Base-by-base conservation (phyloP, 53 echinoderm and acorn worm genomes). In the Apostichopus leukothele region DNA sequence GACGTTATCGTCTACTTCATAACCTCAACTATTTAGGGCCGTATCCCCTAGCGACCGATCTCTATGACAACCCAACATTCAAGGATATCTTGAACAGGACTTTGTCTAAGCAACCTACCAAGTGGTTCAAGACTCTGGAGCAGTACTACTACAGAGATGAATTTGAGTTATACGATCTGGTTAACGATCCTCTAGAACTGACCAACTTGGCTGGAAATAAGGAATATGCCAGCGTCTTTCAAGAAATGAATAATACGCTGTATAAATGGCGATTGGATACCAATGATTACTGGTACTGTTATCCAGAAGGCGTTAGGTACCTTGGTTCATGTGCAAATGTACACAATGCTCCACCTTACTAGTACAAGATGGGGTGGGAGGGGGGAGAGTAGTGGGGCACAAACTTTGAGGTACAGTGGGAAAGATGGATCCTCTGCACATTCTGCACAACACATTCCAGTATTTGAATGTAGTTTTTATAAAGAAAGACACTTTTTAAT, bases 121-220 rank as follows among this genome's bases (percentile, higher is more conserved):
- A 94, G 75, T 97, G 98, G 98, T 94, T 93, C 84, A 97, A 97
- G 90, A 93, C 96, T 4, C 83, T 97, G 16, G 93, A 97, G 7
- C 59, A 94, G 52, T 97, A 97, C 73, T 97, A 96, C 90, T 97
- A 93, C 90, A 89, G 97, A 14, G 87, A 90, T 6, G 97, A 97
- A 75, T 97, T 90, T 90, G 95, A 97, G 89, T 92, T 97, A 25
- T 97, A 92, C 54, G 97, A 97, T 73, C 76, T 94, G 52, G 51
- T 79, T 8, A 86, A 94, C 6, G 97, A 97, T 83, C 97, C 97
- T 9, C 90, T 90, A 21, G 98, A 97, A 76, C 21, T 89, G 73
- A 71, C 23, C 78, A 97, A 97, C 89, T 85, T 97, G 73, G 96
- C 96, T 11, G 55, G 93, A 7, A 80, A 91, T 19, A 86, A 90